Conservation (phyloP, 2,797 vertebrate species). For the Nothura maculosa region DNA sequence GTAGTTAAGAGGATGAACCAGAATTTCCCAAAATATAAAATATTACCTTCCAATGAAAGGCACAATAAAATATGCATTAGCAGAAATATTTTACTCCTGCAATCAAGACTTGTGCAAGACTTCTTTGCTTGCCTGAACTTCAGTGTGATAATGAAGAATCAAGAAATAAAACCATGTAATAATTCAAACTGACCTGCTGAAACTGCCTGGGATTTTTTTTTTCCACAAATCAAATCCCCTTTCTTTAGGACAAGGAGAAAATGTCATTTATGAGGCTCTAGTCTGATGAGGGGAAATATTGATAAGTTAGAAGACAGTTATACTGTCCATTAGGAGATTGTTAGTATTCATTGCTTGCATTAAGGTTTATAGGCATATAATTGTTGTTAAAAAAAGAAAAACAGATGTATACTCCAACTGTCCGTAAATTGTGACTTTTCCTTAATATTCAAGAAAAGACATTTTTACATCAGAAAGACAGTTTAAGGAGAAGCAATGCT, state of each 20-base stretch:
- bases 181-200: slow-evolving; percentile 1
- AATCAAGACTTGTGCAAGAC: neutral
- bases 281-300: neutral
- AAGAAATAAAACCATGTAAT: neutral
- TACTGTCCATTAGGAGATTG: slow-evolving; percentile 27
- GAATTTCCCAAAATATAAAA: neutral
- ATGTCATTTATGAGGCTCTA: neutral
- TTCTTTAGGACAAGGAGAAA: neutral
- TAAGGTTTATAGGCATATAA: slow-evolving; percentile 30
- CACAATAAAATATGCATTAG: slow-evolving; percentile 9
- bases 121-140: slow-evolving; percentile 19
- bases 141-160: neutral
- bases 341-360: slow-evolving; percentile 48
- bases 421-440: neutral
- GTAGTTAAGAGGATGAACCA: neutral
- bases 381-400: slow-evolving; percentile 4
- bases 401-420: neutral
- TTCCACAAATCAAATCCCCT: neutral
- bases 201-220: neutral
- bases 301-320: slow-evolving; percentile 5
- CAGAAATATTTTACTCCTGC: neutral
- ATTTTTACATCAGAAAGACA: neutral
- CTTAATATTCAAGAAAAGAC: slow-evolving; percentile 1
- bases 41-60: slow-evolving; percentile 28
- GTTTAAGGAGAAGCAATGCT: neutral